phyloP scores from a whole-genome alignment of 30 jellyfish, hydroid and myxozoan species.

The Aurelia aurita region DNA sequence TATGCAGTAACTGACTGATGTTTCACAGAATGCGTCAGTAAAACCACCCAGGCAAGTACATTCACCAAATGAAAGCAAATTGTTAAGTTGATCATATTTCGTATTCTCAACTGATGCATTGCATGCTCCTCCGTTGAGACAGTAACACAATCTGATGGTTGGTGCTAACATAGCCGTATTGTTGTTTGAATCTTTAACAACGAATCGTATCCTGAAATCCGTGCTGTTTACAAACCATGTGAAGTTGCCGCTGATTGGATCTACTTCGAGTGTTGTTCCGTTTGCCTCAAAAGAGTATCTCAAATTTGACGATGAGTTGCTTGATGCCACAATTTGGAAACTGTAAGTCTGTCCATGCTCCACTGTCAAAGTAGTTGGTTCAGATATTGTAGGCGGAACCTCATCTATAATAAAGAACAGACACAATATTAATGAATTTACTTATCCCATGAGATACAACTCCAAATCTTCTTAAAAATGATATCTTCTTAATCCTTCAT shows the following conservation, averaged over 20 bases:
- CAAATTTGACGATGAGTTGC: slow-evolving; percentile 10
- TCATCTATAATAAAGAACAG: slow-evolving; percentile 26
- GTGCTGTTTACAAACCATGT: slow-evolving; percentile 55
- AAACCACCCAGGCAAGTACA: slow-evolving; percentile 61
- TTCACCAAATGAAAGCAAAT: slow-evolving; percentile 20
- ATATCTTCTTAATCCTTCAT: too few species aligned
- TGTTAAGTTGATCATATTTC: neutral
- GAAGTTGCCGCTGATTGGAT: slow-evolving; percentile 44
- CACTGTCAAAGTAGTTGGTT: slow-evolving; percentile 55
- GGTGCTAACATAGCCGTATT: slow-evolving; percentile 53
- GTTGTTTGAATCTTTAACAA: slow-evolving; percentile 35
- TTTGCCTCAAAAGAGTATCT: slow-evolving; percentile 40
- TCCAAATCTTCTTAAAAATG: too few species aligned
- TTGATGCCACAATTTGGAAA: slow-evolving; percentile 56
- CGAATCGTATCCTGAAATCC: slow-evolving; percentile 22
- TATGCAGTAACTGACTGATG: slow-evolving; percentile 20
- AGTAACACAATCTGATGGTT: slow-evolving; percentile 50
- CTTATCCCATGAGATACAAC: too few species aligned
- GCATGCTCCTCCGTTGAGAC: slow-evolving; percentile 75
- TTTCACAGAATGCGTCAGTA: slow-evolving; percentile 67
- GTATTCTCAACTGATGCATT: slow-evolving; percentile 10
- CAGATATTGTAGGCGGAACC: slow-evolving; percentile 64
- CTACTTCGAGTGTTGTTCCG: slow-evolving; percentile 54
- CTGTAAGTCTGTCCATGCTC: slow-evolving; percentile 16
- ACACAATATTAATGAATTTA: neutral